A percentile compares a stretch with the other conserved stretches of the same genome.
Conservation (phyloP, 2,113 vertebrate species). For the Pygathrix nemaeus region DNA sequence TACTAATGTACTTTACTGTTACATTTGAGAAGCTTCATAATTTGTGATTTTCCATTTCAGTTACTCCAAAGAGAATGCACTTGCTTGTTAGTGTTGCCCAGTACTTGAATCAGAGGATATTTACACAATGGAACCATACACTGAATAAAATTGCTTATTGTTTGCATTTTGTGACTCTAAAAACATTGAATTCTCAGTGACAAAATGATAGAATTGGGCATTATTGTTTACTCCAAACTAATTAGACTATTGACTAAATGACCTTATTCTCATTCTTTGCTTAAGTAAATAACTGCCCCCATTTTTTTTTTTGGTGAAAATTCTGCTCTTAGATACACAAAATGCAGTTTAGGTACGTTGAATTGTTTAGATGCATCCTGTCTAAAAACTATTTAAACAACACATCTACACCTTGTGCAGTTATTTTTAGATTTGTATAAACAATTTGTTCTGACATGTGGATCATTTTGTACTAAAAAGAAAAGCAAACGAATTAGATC, state of each 20-base stretch:
- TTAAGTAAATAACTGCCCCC: slow-evolving; percentile 31
- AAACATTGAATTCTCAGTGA: slow-evolving; percentile 57
- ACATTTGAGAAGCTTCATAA: slow-evolving; percentile 8
- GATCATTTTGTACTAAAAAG: slow-evolving; percentile 39
- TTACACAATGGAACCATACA: slow-evolving; percentile 43
- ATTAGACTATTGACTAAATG: slow-evolving; percentile 48
- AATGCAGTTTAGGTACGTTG: neutral
- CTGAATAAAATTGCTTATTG: slow-evolving; percentile 56
- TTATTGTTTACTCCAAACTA: slow-evolving; percentile 58
- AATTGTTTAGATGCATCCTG: slow-evolving; percentile 12
- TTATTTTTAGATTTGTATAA: slow-evolving; percentile 48
- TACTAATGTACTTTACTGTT: neutral
- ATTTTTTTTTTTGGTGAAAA: slow-evolving; percentile 1
- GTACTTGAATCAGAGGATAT: slow-evolving; percentile 57
- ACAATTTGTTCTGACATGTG: slow-evolving; percentile 31
- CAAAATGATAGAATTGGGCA: slow-evolving; percentile 57
- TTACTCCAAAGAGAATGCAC: slow-evolving; percentile 47
- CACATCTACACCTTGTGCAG: neutral
- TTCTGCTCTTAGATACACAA: slow-evolving; percentile 35
- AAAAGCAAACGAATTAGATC: neutral
- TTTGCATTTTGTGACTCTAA: slow-evolving; percentile 70
- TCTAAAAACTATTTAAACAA: slow-evolving; percentile 42
- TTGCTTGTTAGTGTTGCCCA: neutral
- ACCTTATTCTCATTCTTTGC: slow-evolving; percentile 44
- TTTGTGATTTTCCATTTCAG: slow-evolving; percentile 58